Percentiles rank a stretch among this genome's conserved stretches.
phyloP scores from a whole-genome alignment of 2,888 invertebrate species.

The Theretra japonica region DNA sequence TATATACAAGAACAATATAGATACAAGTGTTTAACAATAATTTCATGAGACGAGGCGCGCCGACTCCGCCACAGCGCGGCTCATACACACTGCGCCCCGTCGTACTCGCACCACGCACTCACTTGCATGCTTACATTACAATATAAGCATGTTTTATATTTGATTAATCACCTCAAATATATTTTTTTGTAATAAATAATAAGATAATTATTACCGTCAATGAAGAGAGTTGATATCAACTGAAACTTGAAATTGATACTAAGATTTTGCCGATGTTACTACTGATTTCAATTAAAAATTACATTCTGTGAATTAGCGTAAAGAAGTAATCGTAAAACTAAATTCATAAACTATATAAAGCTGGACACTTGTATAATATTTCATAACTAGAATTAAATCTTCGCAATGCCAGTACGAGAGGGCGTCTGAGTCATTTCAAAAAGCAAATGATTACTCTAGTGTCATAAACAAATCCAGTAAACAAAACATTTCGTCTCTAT shows the following conservation, averaged over 20 bases:
- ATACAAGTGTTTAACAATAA: slow-evolving; percentile 70
- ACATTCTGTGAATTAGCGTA: neutral
- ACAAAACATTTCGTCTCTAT: slow-evolving; percentile 28
- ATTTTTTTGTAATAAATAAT: too few relatives aligned
- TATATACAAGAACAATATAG: slow-evolving; percentile 82
- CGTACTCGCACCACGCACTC: too few relatives aligned
- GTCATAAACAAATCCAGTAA: slow-evolving; percentile 16
- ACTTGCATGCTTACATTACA: too few relatives aligned
- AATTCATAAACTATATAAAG: neutral
- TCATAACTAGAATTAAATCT: neutral
- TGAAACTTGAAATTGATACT: too few relatives aligned
- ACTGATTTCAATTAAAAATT: too few relatives aligned
- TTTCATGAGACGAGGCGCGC: slow-evolving; percentile 37
- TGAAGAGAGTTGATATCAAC: too few relatives aligned
- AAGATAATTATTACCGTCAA: too few relatives aligned
- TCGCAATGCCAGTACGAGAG: neutral
- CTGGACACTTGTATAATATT: too few relatives aligned
- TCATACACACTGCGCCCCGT: too few relatives aligned
- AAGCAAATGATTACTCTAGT: slow-evolving; percentile 5
- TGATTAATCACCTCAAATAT: too few relatives aligned
- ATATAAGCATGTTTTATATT: too few relatives aligned
- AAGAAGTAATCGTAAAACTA: neutral
- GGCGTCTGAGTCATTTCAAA: slow-evolving; percentile 3
- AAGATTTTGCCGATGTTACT: too few relatives aligned
- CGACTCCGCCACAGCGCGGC: neutral